Percentiles rank a stretch among this genome's conserved stretches.
phyloP scores from a whole-genome alignment of 2,888 invertebrate species.

The Apodemia hepburni region DNA sequence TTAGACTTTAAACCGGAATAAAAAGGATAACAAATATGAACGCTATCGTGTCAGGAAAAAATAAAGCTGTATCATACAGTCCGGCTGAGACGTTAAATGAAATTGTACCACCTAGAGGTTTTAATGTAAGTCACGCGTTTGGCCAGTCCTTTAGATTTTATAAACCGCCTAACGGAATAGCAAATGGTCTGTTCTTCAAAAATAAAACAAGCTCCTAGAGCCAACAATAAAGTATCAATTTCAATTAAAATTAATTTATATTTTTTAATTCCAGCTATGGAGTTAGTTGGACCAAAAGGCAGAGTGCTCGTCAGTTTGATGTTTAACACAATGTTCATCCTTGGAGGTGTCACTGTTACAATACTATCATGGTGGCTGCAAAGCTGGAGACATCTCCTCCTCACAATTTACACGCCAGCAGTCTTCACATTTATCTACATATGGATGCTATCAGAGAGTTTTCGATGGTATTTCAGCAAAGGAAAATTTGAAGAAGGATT shows the following conservation, averaged over 20 bases:
- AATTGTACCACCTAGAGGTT: too few relatives aligned
- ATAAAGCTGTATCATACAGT: too few relatives aligned
- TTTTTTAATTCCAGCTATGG: slow-evolving; percentile 51
- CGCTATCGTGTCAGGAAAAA: too few relatives aligned
- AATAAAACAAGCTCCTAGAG: too few relatives aligned
- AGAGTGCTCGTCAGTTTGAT: slow-evolving; percentile 67
- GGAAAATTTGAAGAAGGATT: slow-evolving; percentile 84
- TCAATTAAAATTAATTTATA: background rate
- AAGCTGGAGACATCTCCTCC: slow-evolving; percentile 67
- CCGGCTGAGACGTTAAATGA: too few relatives aligned
- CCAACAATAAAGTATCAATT: too few relatives aligned
- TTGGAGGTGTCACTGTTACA: slow-evolving; percentile 67
- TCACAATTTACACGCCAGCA: slow-evolving; percentile 67
- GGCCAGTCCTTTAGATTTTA: too few relatives aligned
- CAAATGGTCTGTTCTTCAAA: too few relatives aligned
- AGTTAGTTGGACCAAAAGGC: slow-evolving; percentile 70
- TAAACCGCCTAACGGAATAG: too few relatives aligned
- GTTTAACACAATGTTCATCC: slow-evolving; percentile 73
- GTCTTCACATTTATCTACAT: slow-evolving; percentile 61
- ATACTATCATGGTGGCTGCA: slow-evolving; percentile 66
- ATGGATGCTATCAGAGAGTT: slow-evolving; percentile 66
- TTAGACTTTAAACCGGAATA: too few relatives aligned
- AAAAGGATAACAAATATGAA: too few relatives aligned
- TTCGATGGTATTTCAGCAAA: slow-evolving; percentile 79
- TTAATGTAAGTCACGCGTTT: too few relatives aligned